phyloP scores from a whole-genome alignment of 2,888 invertebrate genomes.

The Adelphocoris suturalis region DNA sequence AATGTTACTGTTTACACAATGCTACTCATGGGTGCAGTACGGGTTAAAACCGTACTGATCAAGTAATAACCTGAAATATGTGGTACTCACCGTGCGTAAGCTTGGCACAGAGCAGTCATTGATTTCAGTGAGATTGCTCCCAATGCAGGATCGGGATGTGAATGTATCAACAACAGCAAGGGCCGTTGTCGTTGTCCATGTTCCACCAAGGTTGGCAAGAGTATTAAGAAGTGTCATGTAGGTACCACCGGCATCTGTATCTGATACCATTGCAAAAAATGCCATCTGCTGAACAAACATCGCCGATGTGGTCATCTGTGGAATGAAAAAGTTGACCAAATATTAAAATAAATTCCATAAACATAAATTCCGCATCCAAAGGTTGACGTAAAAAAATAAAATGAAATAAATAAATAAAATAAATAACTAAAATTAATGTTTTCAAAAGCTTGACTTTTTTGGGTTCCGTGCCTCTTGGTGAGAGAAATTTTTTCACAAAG shows the following conservation, averaged over 20 bases:
- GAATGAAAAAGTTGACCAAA: background rate
- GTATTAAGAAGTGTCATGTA: slow-evolving; percentile 99
- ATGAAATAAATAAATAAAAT: background rate
- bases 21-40: too few relatives aligned
- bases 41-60: too few relatives aligned
- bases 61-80: too few relatives aligned
- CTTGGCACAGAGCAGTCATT: slow-evolving; percentile 71
- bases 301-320: slow-evolving; percentile 79
- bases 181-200: slow-evolving; percentile 96
- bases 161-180: slow-evolving; percentile 94
- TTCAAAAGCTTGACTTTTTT: too few relatives aligned
- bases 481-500: too few relatives aligned
- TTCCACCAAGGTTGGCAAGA: slow-evolving; percentile 96
- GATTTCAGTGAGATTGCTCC: slow-evolving; percentile 78
- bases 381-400: background rate
- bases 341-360: too few relatives aligned
- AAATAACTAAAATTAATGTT: too few relatives aligned
- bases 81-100: slow-evolving; percentile 34
- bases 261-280: slow-evolving; percentile 97
- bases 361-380: too few relatives aligned
- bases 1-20: too few relatives aligned
- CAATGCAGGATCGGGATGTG: slow-evolving; percentile 87
- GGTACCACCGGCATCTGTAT: slow-evolving; percentile 97
- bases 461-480: too few relatives aligned
- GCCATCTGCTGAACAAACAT: slow-evolving; percentile 99